Base-by-base conservation (phyloP, 2,113 vertebrate species). In the Anguilla japonica region DNA sequence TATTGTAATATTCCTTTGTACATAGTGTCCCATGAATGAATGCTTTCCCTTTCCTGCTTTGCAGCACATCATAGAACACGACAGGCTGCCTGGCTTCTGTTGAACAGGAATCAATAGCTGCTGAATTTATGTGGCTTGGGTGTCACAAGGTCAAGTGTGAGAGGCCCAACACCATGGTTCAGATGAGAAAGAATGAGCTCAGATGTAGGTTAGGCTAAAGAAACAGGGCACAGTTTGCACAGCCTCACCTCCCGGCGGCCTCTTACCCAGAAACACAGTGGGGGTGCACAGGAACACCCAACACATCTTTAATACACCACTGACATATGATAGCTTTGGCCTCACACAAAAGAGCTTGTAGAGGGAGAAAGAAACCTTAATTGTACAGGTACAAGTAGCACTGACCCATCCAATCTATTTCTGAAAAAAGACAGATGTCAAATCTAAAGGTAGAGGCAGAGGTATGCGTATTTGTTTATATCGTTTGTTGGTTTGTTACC, bases 231-330 rank as follows among this genome's bases (percentile, higher is more conserved):
- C 29, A 75, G 9, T 34, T n/a, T n/a, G 71, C n/a, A 34, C 6
- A n/a, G 11, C 71, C 71, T 75, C 26, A 75, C n/a, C n/a, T 75
- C n/a, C n/a, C 71, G 1, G 71, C 29, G 26, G 26, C n/a, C 71
- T 26, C 26, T 75, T 75, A 34, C 71, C 26, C 71, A 75, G n/a
- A 13, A 34, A n/a, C 71, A 29, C 71, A 22, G 26, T 13, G 71
- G 71, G 71, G 71, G 26, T 75, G n/a, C 26, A 34, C 71, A 29
- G n/a, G 22, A 75, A 34, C 71, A 71, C 63, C n/a, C 63, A 71
- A 71, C 63, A 75, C 71, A n/a, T 75, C 71, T 75, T 34, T 75
- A n/a, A 75, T 75, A 26, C 71, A 75, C n/a, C 71, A 11, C 71
- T 34, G 71, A 75, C 26, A 75, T 75, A 75, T n/a, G 63, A 75